Evolutionary conservation across 2,888 invertebrate genomes (phyloP).

Genomic region (Limnephilus lunatus): DNA sequence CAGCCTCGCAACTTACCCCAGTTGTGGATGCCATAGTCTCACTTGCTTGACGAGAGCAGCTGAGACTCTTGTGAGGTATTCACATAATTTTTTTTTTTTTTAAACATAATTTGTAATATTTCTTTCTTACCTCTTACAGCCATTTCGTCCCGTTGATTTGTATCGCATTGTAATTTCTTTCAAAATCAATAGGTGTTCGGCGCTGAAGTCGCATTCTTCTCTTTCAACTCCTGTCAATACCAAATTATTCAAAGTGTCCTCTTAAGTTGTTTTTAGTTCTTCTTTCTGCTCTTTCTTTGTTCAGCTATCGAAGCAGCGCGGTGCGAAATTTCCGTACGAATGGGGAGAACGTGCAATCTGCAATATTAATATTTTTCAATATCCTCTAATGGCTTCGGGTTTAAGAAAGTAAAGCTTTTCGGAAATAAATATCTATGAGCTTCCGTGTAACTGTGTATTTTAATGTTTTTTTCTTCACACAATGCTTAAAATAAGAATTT

Average conservation of each 20-base stretch:
- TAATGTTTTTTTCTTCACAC: not conserved
- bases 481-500: not conserved
- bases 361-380: slow-evolving; percentile 32
- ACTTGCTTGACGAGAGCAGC: too few species aligned
- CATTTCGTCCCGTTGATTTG: not conserved
- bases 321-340: slow-evolving; percentile 7
- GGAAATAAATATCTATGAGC: not conserved
- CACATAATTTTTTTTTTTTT: too few species aligned
- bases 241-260: slow-evolving; percentile 35
- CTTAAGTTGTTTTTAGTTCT: slow-evolving; percentile 24
- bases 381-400: not conserved
- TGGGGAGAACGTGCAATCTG: slow-evolving; percentile 2
- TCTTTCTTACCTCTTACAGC: not conserved
- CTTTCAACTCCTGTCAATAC: slow-evolving; percentile 9
- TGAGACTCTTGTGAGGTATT: too few species aligned
- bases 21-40: too few species aligned
- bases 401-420: not conserved
- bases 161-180: not conserved
- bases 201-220: not conserved
- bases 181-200: not conserved
- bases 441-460: not conserved
- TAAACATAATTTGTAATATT: not conserved
- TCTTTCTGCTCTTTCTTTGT: slow-evolving; percentile 8
- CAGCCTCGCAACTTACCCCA: too few species aligned
- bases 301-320: not conserved